These are phyloP conservation scores for Eriosoma lanigerum DNA, from an alignment of 1,140 invertebrate species.

Conservation along the genomic window DNA sequence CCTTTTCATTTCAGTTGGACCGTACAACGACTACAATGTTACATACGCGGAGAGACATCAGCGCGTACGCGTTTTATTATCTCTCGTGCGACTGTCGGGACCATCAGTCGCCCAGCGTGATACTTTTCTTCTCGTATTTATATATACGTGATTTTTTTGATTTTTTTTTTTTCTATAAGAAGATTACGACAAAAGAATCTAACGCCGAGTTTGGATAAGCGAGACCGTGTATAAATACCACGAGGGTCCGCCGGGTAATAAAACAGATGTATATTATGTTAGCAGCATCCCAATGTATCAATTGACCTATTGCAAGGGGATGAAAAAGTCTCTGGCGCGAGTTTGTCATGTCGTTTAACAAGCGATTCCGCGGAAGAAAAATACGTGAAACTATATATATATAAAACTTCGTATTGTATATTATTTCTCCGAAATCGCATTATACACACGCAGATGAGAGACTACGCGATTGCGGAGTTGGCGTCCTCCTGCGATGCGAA, in stretches of 20 bases:
- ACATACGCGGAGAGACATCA: too few species aligned
- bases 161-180: not conserved
- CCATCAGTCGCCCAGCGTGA: slow-evolving; percentile 33
- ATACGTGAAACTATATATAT: too few species aligned
- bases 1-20: slow-evolving; percentile 11
- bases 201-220: too few species aligned
- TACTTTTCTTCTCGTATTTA: not conserved
- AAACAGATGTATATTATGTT: not conserved
- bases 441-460: too few species aligned
- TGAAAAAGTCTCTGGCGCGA: slow-evolving; percentile 23
- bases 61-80: not conserved
- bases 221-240: too few species aligned
- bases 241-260: not conserved
- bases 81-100: not conserved
- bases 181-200: slow-evolving; percentile 28
- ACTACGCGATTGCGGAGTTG: too few species aligned
- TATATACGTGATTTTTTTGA: too few species aligned
- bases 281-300: slow-evolving; percentile 14
- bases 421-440: too few species aligned
- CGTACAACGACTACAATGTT: not conserved
- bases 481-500: too few species aligned
- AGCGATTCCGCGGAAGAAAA: not conserved
- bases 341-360: slow-evolving; percentile 39
- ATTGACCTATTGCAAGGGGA: slow-evolving; percentile 37
- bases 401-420: too few species aligned